A percentile compares a stretch with the other conserved stretches of the same genome.
Evolutionary conservation across 1,140 invertebrate species (phyloP).

Genomic region (Nasonia vitripennis): DNA sequence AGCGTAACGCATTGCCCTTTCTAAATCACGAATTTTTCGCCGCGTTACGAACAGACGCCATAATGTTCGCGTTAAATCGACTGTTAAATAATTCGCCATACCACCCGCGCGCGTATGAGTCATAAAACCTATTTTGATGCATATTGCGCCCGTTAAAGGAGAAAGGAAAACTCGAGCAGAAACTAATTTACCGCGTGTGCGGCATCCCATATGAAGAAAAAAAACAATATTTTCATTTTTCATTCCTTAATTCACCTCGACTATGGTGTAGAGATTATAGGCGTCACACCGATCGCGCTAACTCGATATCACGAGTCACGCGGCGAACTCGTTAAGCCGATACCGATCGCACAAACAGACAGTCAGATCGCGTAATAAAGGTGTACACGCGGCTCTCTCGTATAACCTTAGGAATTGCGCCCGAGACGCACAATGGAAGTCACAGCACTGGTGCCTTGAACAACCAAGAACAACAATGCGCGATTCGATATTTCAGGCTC

Average conservation of each 20-base stretch:
- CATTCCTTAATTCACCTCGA: background rate
- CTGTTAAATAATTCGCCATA: constrained; percentile 19
- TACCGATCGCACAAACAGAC: constrained; percentile 58
- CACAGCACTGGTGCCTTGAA: background rate
- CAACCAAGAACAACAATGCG: background rate
- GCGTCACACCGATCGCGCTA: background rate
- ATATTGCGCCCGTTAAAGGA: background rate
- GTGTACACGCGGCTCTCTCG: constrained; percentile 33
- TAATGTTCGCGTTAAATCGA: constrained; percentile 15
- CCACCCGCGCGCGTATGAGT: background rate
- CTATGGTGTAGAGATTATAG: background rate
- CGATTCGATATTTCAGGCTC: background rate
- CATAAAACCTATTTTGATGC: constrained; percentile 22
- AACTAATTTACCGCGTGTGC: background rate
- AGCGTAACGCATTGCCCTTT: background rate
- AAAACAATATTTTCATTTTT: background rate
- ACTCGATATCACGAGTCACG: background rate
- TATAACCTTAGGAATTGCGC: constrained; percentile 27
- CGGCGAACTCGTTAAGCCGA: background rate
- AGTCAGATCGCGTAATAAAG: constrained; percentile 57
- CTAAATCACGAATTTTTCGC: background rate
- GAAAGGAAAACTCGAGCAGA: background rate
- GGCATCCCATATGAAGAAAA: background rate
- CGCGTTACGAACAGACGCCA: background rate
- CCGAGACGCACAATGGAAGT: constrained; percentile 9